These are phyloP conservation scores for Bursaphelenchus mucronatus DNA, from an alignment of 1,140 invertebrate species.

Conservation along the genomic window DNA sequence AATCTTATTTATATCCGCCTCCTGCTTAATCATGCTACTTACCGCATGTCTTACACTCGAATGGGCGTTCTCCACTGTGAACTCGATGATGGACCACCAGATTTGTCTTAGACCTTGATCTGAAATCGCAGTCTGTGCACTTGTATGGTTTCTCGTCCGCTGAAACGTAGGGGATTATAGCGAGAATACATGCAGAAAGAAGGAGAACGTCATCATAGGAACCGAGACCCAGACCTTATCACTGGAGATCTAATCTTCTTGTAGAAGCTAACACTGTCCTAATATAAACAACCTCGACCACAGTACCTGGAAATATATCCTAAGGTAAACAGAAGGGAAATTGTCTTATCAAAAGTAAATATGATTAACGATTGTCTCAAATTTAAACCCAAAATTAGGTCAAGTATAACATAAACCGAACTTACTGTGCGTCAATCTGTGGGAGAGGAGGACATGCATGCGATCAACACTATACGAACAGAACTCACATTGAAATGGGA, in stretches of 20 bases:
- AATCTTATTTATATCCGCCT: conserved; percentile 65
- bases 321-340: too few species aligned
- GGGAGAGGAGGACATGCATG: conserved; percentile 66
- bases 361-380: conserved; percentile 18
- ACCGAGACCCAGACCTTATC: too few species aligned
- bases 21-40: conserved; percentile 64
- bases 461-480: conserved; percentile 66
- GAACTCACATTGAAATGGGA: conserved; percentile 68
- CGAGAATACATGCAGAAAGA: too few species aligned
- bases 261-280: too few species aligned
- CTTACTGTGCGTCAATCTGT: conserved; percentile 64
- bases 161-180: conserved; percentile 22
- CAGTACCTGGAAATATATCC: too few species aligned
- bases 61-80: conserved; percentile 63
- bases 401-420: background rate
- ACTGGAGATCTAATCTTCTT: too few species aligned
- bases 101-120: conserved; percentile 64
- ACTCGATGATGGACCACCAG: conserved; percentile 63
- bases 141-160: conserved; percentile 65
- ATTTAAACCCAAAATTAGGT: background rate
- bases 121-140: conserved; percentile 63
- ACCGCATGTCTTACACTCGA: conserved; percentile 64
- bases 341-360: conserved; percentile 12
- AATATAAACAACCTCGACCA: too few species aligned
- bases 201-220: too few species aligned